These are phyloP conservation scores for Druon quercuslanigerum DNA, from an alignment of 1,140 invertebrate genomes.

Conservation along the genomic window DNA sequence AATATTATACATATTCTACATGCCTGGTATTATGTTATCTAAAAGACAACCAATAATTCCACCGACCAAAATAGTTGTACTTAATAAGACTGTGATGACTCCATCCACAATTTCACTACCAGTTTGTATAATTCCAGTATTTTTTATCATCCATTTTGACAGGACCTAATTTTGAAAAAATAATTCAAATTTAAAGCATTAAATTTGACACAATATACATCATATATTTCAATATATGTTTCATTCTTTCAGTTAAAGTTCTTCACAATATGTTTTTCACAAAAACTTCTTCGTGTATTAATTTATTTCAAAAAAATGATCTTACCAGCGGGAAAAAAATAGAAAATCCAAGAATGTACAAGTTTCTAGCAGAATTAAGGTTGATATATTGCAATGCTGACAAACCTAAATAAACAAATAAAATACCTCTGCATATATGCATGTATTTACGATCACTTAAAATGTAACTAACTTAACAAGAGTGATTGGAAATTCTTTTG, in stretches of 20 bases:
- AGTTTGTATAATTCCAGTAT: conserved; percentile 82
- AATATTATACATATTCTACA: conserved; percentile 21
- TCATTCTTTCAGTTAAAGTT: neutral
- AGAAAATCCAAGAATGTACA: conserved; percentile 92
- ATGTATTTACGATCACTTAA: no score
- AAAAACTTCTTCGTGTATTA: no score
- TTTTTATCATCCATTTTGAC: conserved; percentile 84
- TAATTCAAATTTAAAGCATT: conserved; percentile 3
- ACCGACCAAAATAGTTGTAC: conserved; percentile 90
- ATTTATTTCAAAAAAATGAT: neutral
- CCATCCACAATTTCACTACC: conserved; percentile 84
- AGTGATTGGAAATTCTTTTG: no score
- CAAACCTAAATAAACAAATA: conserved; percentile 75
- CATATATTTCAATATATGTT: no score
- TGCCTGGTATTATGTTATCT: conserved; percentile 92
- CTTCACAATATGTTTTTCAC: neutral
- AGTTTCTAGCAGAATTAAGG: conserved; percentile 87
- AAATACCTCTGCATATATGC: no score
- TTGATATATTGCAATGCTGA: conserved; percentile 90
- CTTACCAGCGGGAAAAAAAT: conserved; percentile 87
- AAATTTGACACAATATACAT: no score
- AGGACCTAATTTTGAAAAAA: conserved; percentile 74
- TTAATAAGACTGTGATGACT: conserved; percentile 86
- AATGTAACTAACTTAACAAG: no score
- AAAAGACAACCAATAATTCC: conserved; percentile 87